These are phyloP conservation scores for Colossoma macropomum DNA, from an alignment of 2,113 vertebrate species.

Conservation along the genomic window DNA sequence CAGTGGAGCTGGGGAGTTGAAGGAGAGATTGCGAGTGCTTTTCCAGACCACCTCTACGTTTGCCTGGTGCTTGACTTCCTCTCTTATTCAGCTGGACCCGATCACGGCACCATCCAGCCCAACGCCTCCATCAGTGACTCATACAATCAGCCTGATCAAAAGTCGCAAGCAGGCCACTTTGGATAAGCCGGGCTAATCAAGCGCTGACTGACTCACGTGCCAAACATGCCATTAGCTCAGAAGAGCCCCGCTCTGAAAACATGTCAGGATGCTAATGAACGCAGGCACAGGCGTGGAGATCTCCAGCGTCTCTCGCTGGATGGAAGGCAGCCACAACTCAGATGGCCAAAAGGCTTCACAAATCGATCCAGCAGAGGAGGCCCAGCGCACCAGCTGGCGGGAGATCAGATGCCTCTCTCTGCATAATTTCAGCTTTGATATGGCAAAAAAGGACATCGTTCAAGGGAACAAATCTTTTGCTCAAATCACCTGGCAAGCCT, in stretches of 20 bases:
- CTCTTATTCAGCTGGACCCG: not conserved
- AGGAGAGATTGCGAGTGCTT: not conserved
- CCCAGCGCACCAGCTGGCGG: conserved; percentile 8
- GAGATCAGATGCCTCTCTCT: conserved; percentile 31
- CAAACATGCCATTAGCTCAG: conserved; percentile 28
- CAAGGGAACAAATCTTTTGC: conserved; percentile 38
- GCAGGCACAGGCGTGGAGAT: not conserved
- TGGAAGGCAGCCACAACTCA: not conserved
- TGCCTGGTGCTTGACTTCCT: not conserved
- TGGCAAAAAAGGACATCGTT: conserved; percentile 19
- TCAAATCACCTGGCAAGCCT: conserved; percentile 17
- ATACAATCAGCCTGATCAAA: not conserved
- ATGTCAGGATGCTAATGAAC: conserved; percentile 3
- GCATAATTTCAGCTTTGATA: conserved; percentile 31
- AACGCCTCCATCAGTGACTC: not conserved
- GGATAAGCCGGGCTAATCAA: not conserved
- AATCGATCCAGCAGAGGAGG: conserved; percentile 21
- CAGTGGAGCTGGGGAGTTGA: not conserved
- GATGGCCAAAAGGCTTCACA: not conserved
- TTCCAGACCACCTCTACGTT: not conserved
- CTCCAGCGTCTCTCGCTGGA: not conserved
- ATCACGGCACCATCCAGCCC: not conserved
- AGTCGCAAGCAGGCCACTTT: not conserved
- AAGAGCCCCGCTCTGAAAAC: not conserved
- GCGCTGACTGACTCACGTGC: not conserved